Conservation (phyloP, 2,113 vertebrate species). For the Aleadryas rufinucha region DNA sequence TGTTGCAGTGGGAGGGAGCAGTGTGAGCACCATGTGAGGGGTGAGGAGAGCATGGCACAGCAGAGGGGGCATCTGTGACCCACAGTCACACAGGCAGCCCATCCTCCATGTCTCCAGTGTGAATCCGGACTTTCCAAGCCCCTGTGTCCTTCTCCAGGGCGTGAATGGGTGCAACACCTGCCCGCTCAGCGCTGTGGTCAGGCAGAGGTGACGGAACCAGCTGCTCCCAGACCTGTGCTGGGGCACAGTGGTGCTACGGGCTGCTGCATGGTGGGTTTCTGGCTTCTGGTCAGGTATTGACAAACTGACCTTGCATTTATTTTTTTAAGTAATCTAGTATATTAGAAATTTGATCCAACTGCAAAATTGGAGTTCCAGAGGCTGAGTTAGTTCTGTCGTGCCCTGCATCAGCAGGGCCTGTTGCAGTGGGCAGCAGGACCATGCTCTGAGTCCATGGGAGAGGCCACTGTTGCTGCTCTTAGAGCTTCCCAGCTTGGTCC, state of each 20-base stretch:
- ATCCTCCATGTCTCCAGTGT: fast-evolving
- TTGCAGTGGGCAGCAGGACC: background rate
- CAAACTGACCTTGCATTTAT: background rate
- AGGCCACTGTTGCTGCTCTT: background rate
- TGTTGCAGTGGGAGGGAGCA: fast-evolving
- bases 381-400: background rate
- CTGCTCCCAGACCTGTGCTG: background rate
- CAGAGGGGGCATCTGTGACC: background rate
- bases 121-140: background rate
- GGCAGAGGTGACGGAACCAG: fast-evolving
- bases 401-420: background rate
- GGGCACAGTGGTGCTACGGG: background rate
- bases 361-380: background rate
- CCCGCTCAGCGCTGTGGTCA: fast-evolving
- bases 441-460: fast-evolving
- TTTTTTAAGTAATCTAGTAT: background rate
- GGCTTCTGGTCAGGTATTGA: background rate
- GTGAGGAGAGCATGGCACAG: background rate
- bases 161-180: fast-evolving
- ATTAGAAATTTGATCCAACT: background rate
- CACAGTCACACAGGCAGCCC: background rate
- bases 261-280: fast-evolving
- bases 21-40: fast-evolving
- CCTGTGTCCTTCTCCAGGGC: background rate
- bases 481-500: background rate